Evolutionary conservation across 2,888 invertebrate genomes (phyloP), one percentile per base, ranked within the genome.

Genomic region (Pseudococcus viburni): DNA sequence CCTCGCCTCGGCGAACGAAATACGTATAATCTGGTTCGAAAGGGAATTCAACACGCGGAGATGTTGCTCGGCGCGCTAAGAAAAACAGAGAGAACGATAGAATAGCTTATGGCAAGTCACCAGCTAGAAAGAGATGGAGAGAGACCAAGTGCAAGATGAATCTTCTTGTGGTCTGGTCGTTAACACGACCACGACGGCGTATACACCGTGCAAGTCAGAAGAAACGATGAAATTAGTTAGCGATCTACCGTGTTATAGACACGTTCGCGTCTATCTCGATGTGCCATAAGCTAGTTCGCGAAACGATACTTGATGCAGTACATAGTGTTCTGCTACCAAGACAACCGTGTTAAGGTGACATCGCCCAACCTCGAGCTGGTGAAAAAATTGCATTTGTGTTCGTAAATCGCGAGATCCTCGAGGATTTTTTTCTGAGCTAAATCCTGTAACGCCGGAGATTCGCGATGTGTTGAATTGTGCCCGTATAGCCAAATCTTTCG

Each of bases 211-310:
- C 26, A 33, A 33, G 26, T 33, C 26, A 33, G 26, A 33, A 51
- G 51, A 84, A 26, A 84, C 84, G 64, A 26, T 86, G 73, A 86
- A 86, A 86, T 86, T 86, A 86, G 86, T 86, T 68, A 64, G 68
- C 48, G 73, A 86, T 86, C 64, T 33, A 86, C 86, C 39, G 22
- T 68, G 33, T 17, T 68, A 46, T 39, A 59, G 86, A 68, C 86
- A 86, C 64, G 86, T 68, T 86, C 64, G 85, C 64, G 12, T 86
- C 19, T 22, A 22, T 64, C 19, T 19, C 22, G 64, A 22, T 64
- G 64, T 64, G 64, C 64, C 64, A 64, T 64, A 64, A 64, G 19
- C 19, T 22, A 64, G 64, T 22, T 64, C 64, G 64, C 64, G 64
- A 64, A 46, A 51, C 51, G 15, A 51, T 15, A 51, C 17, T 51